These are phyloP conservation scores for Mystacides longicornis DNA, from an alignment of 2,888 invertebrate species.

Conservation along the genomic window DNA sequence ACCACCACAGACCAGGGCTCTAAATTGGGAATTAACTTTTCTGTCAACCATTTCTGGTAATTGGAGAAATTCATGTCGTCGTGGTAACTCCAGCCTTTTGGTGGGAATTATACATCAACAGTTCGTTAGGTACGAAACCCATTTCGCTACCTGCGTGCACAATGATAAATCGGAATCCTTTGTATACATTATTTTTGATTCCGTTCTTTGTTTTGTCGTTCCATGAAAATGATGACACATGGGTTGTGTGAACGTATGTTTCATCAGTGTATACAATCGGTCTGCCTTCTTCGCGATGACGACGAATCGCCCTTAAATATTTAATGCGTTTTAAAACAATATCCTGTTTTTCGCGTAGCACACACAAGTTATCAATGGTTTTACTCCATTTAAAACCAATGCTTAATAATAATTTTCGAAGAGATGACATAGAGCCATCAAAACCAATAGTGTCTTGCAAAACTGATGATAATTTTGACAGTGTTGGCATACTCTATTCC, in stretches of 20 bases:
- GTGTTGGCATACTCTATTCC: conserved; percentile 20
- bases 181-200: conserved; percentile 17
- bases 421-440: conserved; percentile 8
- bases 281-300: conserved; percentile 20
- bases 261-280: conserved; percentile 24
- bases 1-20: too few species aligned
- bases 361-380: conserved; percentile 15
- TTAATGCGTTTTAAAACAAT: conserved; percentile 19
- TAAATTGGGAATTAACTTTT: conserved; percentile 2
- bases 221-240: conserved; percentile 16
- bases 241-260: conserved; percentile 21
- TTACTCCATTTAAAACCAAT: conserved; percentile 17
- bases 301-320: conserved; percentile 18
- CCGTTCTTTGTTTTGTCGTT: conserved; percentile 13
- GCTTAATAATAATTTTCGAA: conserved; percentile 5
- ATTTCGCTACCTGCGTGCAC: conserved; percentile 27
- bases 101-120: conserved; percentile 5
- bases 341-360: conserved; percentile 16
- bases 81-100: conserved; percentile 6
- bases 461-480: conserved; percentile 7
- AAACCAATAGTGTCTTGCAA: conserved; percentile 10
- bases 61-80: conserved; percentile 4
- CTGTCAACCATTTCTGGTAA: conserved; percentile 5
- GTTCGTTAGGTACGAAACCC: conserved; percentile 24
- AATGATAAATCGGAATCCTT: conserved; percentile 21